Base-by-base conservation (phyloP, 2,888 invertebrate species). In the Lasioglossum vierecki region DNA sequence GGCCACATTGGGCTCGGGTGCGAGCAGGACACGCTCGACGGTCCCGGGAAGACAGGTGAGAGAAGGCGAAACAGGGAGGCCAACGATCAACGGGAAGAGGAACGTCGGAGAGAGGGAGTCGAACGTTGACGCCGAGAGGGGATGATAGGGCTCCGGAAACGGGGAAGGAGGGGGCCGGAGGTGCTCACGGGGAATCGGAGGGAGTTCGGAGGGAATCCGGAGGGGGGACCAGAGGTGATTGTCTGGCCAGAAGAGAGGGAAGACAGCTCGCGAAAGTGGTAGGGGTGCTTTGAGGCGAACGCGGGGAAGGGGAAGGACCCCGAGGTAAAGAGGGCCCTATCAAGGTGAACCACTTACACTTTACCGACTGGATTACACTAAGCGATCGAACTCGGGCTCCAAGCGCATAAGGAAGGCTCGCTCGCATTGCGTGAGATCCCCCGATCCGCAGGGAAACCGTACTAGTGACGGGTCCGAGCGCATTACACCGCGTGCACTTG, bases 301-400 rank as follows among this genome's bases (percentile, higher is more conserved):
- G 72, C 66, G 63, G 72, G 73, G 83, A 80, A 72, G 57, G 80
- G 71, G 84, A 81, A 91, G 89, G 88, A 85, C 89, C 87, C 79
- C 88, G 85, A 83, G 90, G 91, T 82, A 90, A 91, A 89, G 90
- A 89, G 90, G 92, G 90, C 84, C 89, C 92, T 94, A 94, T 94
- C 94, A 94, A 94, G 94, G 94, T 93, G 94, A 94, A 94, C 94
- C 94, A 94, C 93, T 94, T 94, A 94, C 92, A 93, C 93, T 92
- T 93, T 93, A 93, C 93, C 92, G 94, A 94, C 93, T 93, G 93
- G 93, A 94, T 94, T 94, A 94, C 93, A 94, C 93, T 94, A 94
- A 94, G 94, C 94, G 94, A 93, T 94, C 93, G 92, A 91, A 91
- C 89, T 84, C 88, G 91, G 90, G 87, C 84, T 87, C 77, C 60